Evolutionary conservation across 2,113 vertebrate genomes (phyloP).

Genomic region (Glaucomys volans): DNA sequence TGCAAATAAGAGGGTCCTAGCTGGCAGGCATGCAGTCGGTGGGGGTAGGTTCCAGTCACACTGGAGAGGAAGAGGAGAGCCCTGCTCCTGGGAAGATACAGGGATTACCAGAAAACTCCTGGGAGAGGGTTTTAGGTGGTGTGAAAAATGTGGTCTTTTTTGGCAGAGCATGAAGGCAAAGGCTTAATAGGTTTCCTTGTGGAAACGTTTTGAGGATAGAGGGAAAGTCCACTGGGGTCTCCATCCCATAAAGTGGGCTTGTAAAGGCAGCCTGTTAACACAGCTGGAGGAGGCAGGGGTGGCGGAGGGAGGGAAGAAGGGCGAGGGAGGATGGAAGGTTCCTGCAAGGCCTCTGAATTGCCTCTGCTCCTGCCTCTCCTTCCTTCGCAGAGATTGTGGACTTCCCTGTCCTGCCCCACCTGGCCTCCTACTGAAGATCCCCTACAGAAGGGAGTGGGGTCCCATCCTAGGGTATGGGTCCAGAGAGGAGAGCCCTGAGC

Average conservation of each 20-base stretch:
- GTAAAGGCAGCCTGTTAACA: constrained; percentile 73
- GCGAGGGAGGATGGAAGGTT: fast-evolving
- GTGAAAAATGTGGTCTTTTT: constrained; percentile 76
- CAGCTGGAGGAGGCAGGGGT: constrained; percentile 16
- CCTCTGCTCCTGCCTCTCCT: background rate
- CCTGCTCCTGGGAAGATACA: constrained; percentile 42
- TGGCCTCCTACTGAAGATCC: background rate
- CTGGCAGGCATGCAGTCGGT: background rate
- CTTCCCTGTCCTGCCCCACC: background rate
- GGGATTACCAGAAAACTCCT: constrained; percentile 57
- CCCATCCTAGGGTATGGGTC: background rate
- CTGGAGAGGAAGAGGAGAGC: background rate
- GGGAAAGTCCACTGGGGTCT: constrained; percentile 76
- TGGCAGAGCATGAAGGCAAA: constrained; percentile 78
- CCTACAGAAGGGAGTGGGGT: background rate
- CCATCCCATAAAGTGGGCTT: constrained; percentile 74
- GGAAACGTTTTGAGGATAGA: constrained; percentile 73
- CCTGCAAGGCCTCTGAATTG: background rate
- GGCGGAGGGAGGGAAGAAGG: background rate
- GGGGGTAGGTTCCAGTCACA: background rate
- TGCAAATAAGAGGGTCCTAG: background rate
- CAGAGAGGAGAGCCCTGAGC: background rate
- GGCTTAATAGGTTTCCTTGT: constrained; percentile 78
- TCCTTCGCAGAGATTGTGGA: background rate
- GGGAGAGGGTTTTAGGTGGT: constrained; percentile 65